Evolutionary conservation across 2,797 vertebrate genomes (phyloP), one percentile per base, ranked within the genome.

Genomic region (Moxostoma hubbsi): DNA sequence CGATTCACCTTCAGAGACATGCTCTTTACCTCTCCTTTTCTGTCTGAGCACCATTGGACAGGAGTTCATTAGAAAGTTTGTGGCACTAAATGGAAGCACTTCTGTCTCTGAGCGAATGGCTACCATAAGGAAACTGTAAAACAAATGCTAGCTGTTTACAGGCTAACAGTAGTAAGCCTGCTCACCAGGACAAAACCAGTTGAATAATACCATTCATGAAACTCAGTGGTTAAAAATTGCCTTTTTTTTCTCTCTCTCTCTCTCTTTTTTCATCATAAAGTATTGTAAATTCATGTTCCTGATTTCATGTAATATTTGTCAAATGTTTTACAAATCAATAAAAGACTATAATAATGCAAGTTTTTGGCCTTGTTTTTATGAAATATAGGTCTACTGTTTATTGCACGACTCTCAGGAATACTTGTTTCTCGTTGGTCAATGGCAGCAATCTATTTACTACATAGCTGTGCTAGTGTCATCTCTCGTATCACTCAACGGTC

Each of bases 311-410:
- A 85, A 87, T 84, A 80, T 85, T 87, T 82, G 81, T 87, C 84
- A 77, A 84, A 83, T 85, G 86, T 87, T 85, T 85, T 87, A 84
- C 86, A 87, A 85, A 87, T 85, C 84, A 85, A 80, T 81, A 85
- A 84, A 78, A 71, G 58, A 81, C 80, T 82, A 84, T 81, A 74
- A 83, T 78, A 76, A 72, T 66, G 53, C 69, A 53, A 10, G 0
- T 0, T 59, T 53, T 6, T 9, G 16, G 10, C 36, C 73, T 57
- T 8, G 8, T 71, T 71, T 36, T 36, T n/a, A 8, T 71, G 10
- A 24, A 6, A 7, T 58, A 18, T 9, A 0, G 6, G 50, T 36
- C 36, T 36, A 36, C 36, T 36, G 36, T 36, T 36, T 4, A 36
- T 9, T 73, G 55, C 13, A 6, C 58, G 11, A 3, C 12, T 65